phyloP scores from a whole-genome alignment of 2,888 invertebrate species.

The Serripes groenlandicus region DNA sequence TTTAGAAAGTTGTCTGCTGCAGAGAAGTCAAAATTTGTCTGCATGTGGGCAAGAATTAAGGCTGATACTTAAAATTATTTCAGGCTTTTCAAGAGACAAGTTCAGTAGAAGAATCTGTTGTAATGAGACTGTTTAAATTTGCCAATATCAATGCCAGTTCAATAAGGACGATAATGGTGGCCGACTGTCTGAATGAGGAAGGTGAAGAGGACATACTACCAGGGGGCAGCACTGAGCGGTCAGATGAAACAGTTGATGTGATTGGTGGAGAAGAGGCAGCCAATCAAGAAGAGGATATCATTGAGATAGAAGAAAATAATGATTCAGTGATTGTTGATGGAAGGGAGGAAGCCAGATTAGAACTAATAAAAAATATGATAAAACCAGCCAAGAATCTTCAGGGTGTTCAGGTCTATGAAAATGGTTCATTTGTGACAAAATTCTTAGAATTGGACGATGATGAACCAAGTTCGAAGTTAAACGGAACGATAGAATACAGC shows the following conservation, averaged over 20 bases:
- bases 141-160: conserved; percentile 93
- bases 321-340: not conserved
- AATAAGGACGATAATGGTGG: conserved; percentile 92
- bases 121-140: conserved; percentile 88
- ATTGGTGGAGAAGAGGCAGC: conserved; percentile 51
- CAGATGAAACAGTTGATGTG: conserved; percentile 36
- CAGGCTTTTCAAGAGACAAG: conserved; percentile 92
- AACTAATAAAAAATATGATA: conserved; percentile 1
- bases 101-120: conserved; percentile 92
- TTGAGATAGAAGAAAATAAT: conserved; percentile 29
- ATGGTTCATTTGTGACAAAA: conserved; percentile 68
- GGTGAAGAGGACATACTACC: conserved; percentile 18
- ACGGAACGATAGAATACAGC: conserved; percentile 76
- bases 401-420: conserved; percentile 70
- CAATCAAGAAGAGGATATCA: conserved; percentile 53
- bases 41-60: too few relatives aligned
- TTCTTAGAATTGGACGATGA: conserved; percentile 70
- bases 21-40: too few relatives aligned
- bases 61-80: too few relatives aligned
- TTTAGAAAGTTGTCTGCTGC: too few relatives aligned
- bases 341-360: conserved; percentile 21
- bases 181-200: conserved; percentile 88
- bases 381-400: conserved; percentile 53
- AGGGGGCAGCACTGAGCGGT: conserved; percentile 24
- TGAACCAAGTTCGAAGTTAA: conserved; percentile 56